Conservation (phyloP, 2,113 vertebrate species). For the Rallus limicola region DNA sequence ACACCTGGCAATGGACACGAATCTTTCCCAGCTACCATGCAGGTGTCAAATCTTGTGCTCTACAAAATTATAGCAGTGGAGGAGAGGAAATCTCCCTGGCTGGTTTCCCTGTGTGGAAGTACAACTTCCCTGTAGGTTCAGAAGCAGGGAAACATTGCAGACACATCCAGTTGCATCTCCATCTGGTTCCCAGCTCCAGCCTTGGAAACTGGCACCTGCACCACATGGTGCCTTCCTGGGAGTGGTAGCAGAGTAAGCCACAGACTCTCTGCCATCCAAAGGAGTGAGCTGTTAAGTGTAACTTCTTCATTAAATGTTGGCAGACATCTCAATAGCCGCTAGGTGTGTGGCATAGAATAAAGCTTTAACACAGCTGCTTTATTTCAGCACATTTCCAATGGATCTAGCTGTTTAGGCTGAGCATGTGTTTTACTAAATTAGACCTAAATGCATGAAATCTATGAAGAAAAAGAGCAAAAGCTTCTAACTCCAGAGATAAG, state of each 20-base stretch:
- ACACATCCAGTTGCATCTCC: not conserved
- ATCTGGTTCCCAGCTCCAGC: not conserved
- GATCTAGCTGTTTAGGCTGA: not conserved
- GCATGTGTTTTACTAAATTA: not conserved
- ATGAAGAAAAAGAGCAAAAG: not conserved
- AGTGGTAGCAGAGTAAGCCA: not conserved
- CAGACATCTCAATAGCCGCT: not conserved
- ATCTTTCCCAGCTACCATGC: not conserved
- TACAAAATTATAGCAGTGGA: not conserved
- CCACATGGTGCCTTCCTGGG: accelerated
- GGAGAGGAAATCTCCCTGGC: not conserved
- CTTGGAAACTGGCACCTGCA: not conserved
- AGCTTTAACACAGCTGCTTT: not conserved
- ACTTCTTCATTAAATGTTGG: not conserved
- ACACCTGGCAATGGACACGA: not conserved
- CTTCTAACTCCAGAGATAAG: not conserved
- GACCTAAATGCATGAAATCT: not conserved
- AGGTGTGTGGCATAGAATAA: not conserved
- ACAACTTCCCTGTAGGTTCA: not conserved
- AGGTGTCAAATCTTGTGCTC: not conserved
- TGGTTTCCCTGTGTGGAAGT: not conserved
- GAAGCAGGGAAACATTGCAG: not conserved
- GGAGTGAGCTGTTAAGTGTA: not conserved
- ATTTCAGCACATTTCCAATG: not conserved
- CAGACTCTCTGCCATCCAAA: not conserved